phyloP scores from a whole-genome alignment of 1,140 invertebrate genomes.

The Pentalonia nigronervosa region DNA sequence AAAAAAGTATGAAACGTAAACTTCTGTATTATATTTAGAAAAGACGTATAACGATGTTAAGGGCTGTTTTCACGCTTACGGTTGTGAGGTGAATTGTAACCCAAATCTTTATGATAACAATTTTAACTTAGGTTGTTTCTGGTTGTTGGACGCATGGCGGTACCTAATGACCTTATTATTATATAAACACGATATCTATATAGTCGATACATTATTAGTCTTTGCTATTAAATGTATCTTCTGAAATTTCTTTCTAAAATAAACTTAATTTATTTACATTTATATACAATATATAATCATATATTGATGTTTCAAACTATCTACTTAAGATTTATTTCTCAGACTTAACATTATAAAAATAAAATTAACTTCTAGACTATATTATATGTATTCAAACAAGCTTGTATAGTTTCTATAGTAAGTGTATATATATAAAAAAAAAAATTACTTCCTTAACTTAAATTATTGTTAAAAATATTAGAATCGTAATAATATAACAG shows the following conservation, averaged over 20 bases:
- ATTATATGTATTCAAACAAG: neutral
- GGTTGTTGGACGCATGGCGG: neutral
- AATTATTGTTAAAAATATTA: neutral
- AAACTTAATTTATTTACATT: constrained; percentile 2
- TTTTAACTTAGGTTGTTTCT: constrained; percentile 2
- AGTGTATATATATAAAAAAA: neutral
- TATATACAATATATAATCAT: neutral
- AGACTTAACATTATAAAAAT: neutral
- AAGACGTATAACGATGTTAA: neutral
- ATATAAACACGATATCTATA: neutral
- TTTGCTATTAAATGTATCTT: neutral
- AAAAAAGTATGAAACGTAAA: neutral
- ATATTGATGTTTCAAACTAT: neutral
- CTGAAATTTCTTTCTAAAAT: constrained; percentile 8
- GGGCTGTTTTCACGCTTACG: neutral
- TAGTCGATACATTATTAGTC: neutral
- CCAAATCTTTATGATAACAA: neutral
- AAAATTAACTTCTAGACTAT: neutral
- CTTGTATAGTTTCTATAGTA: neutral
- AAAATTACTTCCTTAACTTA: constrained; percentile 14
- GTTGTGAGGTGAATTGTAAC: neutral
- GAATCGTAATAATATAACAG: neutral
- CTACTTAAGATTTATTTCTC: constrained; percentile 18
- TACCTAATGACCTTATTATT: neutral
- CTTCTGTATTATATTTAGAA: neutral